Evolutionary conservation across 2,888 invertebrate genomes (phyloP), one percentile per base, ranked within the genome.

Genomic region (Ethmia dodecea): DNA sequence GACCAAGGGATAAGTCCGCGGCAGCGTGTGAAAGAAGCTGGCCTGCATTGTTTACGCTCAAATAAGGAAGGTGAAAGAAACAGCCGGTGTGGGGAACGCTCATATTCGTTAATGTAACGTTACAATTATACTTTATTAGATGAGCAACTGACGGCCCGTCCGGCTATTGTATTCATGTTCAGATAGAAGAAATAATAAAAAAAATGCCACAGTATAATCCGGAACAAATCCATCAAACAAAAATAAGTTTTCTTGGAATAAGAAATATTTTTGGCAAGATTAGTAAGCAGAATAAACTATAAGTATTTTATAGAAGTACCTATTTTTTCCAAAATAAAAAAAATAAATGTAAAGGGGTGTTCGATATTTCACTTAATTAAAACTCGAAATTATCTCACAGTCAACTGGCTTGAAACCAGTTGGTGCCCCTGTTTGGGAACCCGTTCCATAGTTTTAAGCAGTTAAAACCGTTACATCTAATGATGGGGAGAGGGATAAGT

Each of bases 381-480:
- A 74, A 72, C 51, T 69, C 48, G 48, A 69, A 75, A 78, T 66
- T 62, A 75, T 80, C 77, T 76, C 77, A 80, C 78, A 77, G 73
- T 75, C 64, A 59, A 57, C 55, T 61, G 55, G 65, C 52, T 50
- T 66, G 58, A 72, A 80, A 79, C 79, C 77, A 74, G 81, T 80
- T 61, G 53, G 60, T 58, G n/a, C 74, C 84, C 83, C 75, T 68
- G 69, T 66, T 49, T 42, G 51, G 59, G 66, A 86, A 86, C 86
- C 72, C 69, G 86, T 84, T 86, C 77, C 57, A 78, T 81, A 81
- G 86, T 86, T 84, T 86, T 84, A 86, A 81, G 73, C 78, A 76
- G 76, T 76, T 71, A 78, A 77, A 84, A 83, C 86, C 84, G 86
- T 86, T 86, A 84, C 79, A 76, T 73, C 81, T 86, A 84, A 86